These are phyloP conservation scores for Spea bombifrons DNA, from an alignment of 2,113 vertebrate genomes.

Conservation along the genomic window DNA sequence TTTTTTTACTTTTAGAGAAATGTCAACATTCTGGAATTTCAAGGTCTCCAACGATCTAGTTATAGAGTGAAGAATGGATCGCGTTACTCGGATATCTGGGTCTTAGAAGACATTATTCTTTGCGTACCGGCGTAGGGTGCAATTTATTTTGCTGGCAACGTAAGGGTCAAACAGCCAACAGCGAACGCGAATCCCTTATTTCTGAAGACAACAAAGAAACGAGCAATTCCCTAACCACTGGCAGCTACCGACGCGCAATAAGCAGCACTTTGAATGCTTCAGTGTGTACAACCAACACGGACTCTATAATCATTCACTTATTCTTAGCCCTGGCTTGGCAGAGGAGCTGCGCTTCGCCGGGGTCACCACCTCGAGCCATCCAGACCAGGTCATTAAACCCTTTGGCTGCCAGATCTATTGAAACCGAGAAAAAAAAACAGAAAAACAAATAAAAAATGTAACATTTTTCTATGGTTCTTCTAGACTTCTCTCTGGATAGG, in stretches of 20 bases:
- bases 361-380: conserved; percentile 3
- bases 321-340: conserved; percentile 23
- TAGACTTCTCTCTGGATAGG: neutral
- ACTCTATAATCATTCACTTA: conserved; percentile 32
- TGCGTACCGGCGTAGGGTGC: neutral
- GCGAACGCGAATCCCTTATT: neutral
- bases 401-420: neutral
- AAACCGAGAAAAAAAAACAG: neutral
- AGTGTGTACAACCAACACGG: neutral
- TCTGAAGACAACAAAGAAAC: neutral
- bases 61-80: no score
- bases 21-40: no score
- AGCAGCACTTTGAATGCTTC: neutral
- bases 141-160: conserved; percentile 50
- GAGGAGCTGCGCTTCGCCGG: conserved; percentile 5
- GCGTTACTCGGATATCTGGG: no score
- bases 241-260: neutral
- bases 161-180: neutral
- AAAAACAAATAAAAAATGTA: no score
- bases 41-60: no score
- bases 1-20: no score
- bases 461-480: neutral
- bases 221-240: conserved; percentile 4
- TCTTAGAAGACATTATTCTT: no score
- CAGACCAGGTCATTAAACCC: conserved; percentile 4